Percentiles rank a stretch among this genome's conserved stretches.
Evolutionary conservation across 2,888 invertebrate genomes (phyloP).

Genomic region (Drosophila silvestris): DNA sequence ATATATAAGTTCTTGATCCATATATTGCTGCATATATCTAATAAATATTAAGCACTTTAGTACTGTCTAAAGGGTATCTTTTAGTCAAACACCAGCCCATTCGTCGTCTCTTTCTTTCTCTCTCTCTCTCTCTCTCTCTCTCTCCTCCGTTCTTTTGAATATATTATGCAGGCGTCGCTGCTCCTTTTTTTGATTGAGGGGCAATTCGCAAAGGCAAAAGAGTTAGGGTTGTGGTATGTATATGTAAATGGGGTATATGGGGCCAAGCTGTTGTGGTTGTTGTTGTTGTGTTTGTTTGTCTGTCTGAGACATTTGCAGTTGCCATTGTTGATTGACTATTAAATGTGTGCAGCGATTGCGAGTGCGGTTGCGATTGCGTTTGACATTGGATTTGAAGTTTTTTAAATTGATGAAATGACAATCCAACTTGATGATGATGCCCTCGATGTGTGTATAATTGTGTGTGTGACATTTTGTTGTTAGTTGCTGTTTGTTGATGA

Average conservation of each 20-base stretch:
- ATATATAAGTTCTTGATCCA: background rate
- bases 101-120: background rate
- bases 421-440: constrained; percentile 39
- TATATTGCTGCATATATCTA: too few relatives aligned
- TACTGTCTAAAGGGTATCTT: background rate
- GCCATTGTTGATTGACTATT: constrained; percentile 30
- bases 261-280: constrained; percentile 4
- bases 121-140: background rate
- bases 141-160: constrained; percentile 5
- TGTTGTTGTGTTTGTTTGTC: constrained; percentile 9
- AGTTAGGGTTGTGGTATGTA: background rate
- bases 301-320: constrained; percentile 38
- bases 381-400: constrained; percentile 28
- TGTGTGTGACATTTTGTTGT: constrained; percentile 38
- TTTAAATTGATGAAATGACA: constrained; percentile 50
- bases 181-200: constrained; percentile 45
- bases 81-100: constrained; percentile 3
- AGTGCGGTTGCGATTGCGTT: constrained; percentile 1
- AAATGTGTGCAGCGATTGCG: constrained; percentile 21
- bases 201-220: constrained; percentile 27
- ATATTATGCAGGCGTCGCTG: constrained; percentile 38
- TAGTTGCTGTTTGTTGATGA: constrained; percentile 38
- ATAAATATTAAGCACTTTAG: background rate
- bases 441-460: constrained; percentile 19
- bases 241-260: background rate